These are phyloP conservation scores for Gulo gulo DNA, from an alignment of 2,113 vertebrate species.

Conservation along the genomic window DNA sequence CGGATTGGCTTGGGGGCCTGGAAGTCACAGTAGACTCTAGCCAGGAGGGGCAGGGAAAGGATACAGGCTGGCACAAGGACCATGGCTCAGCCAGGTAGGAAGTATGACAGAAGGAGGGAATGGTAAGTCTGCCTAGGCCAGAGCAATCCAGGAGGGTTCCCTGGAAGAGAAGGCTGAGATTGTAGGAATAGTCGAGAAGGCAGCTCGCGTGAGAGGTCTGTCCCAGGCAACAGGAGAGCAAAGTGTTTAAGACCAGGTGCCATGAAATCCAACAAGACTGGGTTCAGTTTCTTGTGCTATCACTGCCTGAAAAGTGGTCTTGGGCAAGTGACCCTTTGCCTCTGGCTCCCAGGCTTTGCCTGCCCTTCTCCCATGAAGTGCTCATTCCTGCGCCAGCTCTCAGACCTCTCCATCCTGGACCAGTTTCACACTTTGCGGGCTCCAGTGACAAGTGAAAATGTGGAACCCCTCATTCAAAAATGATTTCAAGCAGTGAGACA, in stretches of 20 bases:
- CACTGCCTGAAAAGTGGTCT: not conserved
- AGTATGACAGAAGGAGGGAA: not conserved
- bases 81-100: not conserved
- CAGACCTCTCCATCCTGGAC: not conserved
- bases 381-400: not conserved
- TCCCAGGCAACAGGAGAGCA: not conserved
- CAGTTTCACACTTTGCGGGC: not conserved
- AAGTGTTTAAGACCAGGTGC: not conserved
- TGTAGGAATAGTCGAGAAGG: not conserved
- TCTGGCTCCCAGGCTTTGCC: not conserved
- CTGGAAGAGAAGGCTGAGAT: not conserved
- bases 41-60: not conserved
- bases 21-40: not conserved
- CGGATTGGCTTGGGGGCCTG: not conserved
- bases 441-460: not conserved
- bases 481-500: not conserved
- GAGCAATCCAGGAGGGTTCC: not conserved
- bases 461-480: not conserved
- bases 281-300: not conserved
- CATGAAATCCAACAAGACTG: not conserved
- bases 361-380: not conserved
- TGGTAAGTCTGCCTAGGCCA: not conserved
- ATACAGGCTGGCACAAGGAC: not conserved
- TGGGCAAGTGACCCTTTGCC: not conserved
- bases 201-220: not conserved